Evolutionary conservation across 2,888 invertebrate genomes (phyloP).

Genomic region (Lapara coniferarum): DNA sequence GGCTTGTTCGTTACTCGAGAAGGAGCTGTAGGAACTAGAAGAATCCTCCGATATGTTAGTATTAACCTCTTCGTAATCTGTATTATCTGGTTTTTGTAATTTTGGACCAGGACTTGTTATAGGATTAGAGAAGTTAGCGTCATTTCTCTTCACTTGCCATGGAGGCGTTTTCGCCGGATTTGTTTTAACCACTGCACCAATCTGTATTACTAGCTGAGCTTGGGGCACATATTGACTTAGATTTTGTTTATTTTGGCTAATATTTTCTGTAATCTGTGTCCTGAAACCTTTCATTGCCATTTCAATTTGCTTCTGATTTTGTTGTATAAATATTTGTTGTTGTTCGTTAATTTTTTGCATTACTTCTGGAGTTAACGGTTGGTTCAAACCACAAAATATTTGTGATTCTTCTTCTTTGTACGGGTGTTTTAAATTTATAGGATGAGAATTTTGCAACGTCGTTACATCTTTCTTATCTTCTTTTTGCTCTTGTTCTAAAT

Average conservation of each 20-base stretch:
- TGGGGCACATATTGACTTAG: slow-evolving; percentile 68
- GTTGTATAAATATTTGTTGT: slow-evolving; percentile 83
- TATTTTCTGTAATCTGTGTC: slow-evolving; percentile 65
- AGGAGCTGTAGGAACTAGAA: slow-evolving; percentile 60
- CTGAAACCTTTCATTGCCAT: slow-evolving; percentile 80
- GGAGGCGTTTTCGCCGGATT: slow-evolving; percentile 83
- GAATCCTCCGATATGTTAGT: slow-evolving; percentile 69
- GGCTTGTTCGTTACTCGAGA: slow-evolving; percentile 61
- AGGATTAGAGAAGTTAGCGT: slow-evolving; percentile 52
- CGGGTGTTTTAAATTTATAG: slow-evolving; percentile 54
- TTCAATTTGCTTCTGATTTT: slow-evolving; percentile 81
- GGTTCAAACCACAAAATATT: slow-evolving; percentile 75
- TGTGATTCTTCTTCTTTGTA: slow-evolving; percentile 73
- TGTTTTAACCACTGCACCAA: slow-evolving; percentile 77
- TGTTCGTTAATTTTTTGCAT: slow-evolving; percentile 84
- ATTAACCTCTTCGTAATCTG: slow-evolving; percentile 68
- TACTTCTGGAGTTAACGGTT: slow-evolving; percentile 78
- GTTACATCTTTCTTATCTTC: slow-evolving; percentile 64
- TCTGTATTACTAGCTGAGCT: slow-evolving; percentile 75
- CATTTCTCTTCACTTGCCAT: slow-evolving; percentile 82
- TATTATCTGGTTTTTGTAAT: slow-evolving; percentile 62
- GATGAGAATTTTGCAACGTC: slow-evolving; percentile 45
- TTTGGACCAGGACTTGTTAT: slow-evolving; percentile 68
- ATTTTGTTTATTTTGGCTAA: slow-evolving; percentile 58
- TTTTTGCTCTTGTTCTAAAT: slow-evolving; percentile 56